Percentiles rank a stretch among this genome's conserved stretches.
Evolutionary conservation across 2,113 vertebrate genomes (phyloP).

Genomic region (Pardalotus punctatus): DNA sequence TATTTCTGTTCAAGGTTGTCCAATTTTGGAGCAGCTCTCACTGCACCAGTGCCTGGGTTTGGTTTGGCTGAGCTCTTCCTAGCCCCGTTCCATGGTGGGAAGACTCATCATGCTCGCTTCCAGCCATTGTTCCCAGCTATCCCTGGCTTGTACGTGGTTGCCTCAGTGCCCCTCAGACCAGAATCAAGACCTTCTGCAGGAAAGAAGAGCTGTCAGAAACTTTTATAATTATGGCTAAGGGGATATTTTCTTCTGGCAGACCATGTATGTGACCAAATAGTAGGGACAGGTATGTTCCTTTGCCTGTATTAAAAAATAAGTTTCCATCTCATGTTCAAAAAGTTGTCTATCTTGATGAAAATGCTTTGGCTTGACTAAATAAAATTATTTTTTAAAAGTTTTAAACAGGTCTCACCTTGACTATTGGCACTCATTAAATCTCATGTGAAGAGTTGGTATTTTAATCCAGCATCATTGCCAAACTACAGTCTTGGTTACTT

Average conservation of each 20-base stretch:
- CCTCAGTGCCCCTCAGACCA: neutral
- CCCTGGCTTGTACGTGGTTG: fast-evolving
- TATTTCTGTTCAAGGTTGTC: neutral
- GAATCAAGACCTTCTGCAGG: neutral
- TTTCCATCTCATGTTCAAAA: neutral
- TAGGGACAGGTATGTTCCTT: neutral
- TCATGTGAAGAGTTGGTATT: neutral
- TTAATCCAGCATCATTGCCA: neutral
- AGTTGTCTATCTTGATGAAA: neutral
- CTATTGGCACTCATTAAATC: neutral
- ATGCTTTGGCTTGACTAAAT: neutral
- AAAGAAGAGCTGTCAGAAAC: neutral
- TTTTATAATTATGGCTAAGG: neutral
- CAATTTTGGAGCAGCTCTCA: neutral
- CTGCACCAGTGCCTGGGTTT: neutral
- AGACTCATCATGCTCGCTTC: neutral
- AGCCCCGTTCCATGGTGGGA: too few relatives aligned
- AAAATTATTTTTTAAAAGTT: neutral
- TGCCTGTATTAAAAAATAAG: neutral
- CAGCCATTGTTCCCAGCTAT: neutral
- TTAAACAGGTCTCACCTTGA: neutral
- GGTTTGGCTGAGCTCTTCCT: neutral
- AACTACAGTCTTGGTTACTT: neutral
- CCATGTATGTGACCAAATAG: neutral
- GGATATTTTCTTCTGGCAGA: neutral